phyloP scores from a whole-genome alignment of 2,113 vertebrate species.

The Elanoides forficatus region DNA sequence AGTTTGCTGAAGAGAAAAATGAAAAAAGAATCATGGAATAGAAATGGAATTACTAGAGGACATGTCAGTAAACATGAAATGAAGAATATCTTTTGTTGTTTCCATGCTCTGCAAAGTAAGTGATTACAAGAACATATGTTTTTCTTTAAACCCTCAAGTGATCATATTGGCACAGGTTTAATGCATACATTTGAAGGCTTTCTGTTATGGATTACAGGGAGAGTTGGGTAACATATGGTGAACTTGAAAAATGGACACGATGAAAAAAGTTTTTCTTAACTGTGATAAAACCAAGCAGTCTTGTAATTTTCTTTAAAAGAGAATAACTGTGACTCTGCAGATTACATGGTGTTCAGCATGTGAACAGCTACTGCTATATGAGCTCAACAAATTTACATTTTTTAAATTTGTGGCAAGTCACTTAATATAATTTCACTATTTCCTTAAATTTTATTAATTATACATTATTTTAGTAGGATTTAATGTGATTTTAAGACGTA shows the following conservation, averaged over 20 bases:
- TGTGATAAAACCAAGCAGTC: background rate
- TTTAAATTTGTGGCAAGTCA: background rate
- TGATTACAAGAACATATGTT: background rate
- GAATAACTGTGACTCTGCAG: background rate
- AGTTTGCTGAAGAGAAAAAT: background rate
- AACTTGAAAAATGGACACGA: rapidly evolving
- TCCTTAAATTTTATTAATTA: background rate
- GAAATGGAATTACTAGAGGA: background rate
- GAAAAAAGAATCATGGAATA: background rate
- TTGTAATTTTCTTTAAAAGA: background rate
- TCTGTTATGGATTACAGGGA: background rate
- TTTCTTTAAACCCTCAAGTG: background rate
- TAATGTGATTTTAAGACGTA: background rate
- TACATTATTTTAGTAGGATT: background rate
- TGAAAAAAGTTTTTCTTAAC: background rate
- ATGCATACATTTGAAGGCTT: background rate
- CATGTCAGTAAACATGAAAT: background rate
- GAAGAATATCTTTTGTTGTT: background rate
- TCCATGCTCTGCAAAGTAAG: background rate
- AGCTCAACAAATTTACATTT: background rate
- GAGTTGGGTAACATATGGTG: background rate
- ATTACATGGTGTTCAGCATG: background rate
- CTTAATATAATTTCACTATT: background rate
- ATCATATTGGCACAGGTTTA: background rate
- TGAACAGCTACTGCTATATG: background rate